Evolutionary conservation across 2,113 vertebrate species (phyloP).

Genomic region (Gobiocypris rarus): DNA sequence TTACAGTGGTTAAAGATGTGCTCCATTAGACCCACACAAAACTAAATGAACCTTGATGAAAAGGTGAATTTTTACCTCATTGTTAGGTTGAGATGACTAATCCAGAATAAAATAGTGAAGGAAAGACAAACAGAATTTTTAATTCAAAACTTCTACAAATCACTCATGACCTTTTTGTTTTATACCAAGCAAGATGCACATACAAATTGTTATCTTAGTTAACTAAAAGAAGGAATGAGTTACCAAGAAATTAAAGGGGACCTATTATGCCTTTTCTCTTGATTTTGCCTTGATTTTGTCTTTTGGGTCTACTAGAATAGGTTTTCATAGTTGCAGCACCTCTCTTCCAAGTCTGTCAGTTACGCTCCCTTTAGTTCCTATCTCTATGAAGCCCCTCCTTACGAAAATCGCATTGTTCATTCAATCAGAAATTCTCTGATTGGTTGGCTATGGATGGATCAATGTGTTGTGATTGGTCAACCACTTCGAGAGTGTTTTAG

Average conservation of each 20-base stretch:
- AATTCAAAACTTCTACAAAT: slow-evolving; percentile 19
- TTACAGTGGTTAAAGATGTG: neutral
- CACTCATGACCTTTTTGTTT: neutral
- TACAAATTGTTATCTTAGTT: neutral
- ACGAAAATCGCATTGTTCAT: too few species aligned
- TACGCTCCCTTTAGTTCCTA: too few species aligned
- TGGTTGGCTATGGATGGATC: too few species aligned
- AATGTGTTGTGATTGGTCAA: too few species aligned
- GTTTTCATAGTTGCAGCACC: too few species aligned
- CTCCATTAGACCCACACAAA: neutral
- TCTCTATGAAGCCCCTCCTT: too few species aligned
- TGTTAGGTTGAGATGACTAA: slow-evolving; percentile 48
- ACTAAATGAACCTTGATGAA: slow-evolving; percentile 13
- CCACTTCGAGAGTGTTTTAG: too few species aligned
- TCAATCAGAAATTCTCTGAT: too few species aligned
- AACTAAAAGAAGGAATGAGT: neutral
- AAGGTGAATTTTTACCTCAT: slow-evolving; percentile 41
- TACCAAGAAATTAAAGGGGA: neutral
- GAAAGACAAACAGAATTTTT: slow-evolving; percentile 31
- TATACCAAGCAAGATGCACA: neutral
- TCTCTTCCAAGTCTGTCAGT: too few species aligned
- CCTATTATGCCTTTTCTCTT: too few species aligned
- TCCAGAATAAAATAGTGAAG: slow-evolving; percentile 49
- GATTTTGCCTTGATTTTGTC: too few species aligned
- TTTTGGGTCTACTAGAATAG: too few species aligned